These are phyloP conservation scores for Crotalus tigris DNA, from an alignment of 2,113 vertebrate species.

Conservation along the genomic window DNA sequence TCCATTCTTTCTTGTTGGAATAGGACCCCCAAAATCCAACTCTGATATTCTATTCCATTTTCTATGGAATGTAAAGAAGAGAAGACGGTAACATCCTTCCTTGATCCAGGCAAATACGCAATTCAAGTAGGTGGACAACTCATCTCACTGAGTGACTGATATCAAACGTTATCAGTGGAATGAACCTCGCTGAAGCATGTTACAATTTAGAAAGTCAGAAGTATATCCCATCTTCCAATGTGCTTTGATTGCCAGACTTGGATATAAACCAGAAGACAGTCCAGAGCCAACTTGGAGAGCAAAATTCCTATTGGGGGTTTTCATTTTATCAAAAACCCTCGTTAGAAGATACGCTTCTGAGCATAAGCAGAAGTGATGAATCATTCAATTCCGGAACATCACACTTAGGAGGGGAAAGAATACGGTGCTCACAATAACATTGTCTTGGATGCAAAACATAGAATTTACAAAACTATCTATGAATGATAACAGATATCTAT, in stretches of 20 bases:
- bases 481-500: neutral
- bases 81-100: neutral
- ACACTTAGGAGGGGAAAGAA: neutral
- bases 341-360: neutral
- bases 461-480: neutral
- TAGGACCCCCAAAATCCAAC: no score
- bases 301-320: neutral
- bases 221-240: constrained; percentile 31
- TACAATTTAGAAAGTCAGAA: constrained; percentile 40
- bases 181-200: constrained; percentile 15
- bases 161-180: constrained; percentile 25
- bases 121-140: constrained; percentile 32
- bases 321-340: neutral
- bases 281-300: neutral
- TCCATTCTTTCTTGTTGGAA: no score
- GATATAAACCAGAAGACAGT: constrained; percentile 15
- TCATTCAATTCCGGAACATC: neutral
- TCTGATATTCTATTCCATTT: no score
- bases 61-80: neutral
- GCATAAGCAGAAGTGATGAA: neutral
- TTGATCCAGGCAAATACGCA: constrained; percentile 23
- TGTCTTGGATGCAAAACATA: neutral
- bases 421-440: neutral
- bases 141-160: constrained; percentile 43
- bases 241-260: constrained; percentile 39